These are phyloP conservation scores for Remorina albescens DNA, from an alignment of 2,797 vertebrate genomes.

Conservation along the genomic window DNA sequence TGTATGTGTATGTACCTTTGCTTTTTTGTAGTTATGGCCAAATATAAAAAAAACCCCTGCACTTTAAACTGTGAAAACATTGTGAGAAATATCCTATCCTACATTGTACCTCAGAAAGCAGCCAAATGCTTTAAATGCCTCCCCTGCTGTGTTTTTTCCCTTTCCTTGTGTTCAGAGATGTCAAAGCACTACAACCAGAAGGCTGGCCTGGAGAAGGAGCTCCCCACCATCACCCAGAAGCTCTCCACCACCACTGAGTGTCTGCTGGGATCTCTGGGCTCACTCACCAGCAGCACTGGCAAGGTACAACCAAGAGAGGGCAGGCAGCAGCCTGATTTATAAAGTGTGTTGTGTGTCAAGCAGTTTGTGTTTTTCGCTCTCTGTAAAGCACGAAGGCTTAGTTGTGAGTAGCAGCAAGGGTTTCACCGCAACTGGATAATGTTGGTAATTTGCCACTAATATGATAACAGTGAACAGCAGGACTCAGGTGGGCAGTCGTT, in stretches of 20 bases:
- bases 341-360: neutral
- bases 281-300: constrained; percentile 90
- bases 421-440: constrained; percentile 48
- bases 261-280: constrained; percentile 92
- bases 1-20: neutral
- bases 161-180: constrained; percentile 85
- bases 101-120: neutral
- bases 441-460: constrained; percentile 51
- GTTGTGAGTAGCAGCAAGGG: constrained; percentile 29
- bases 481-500: constrained; percentile 72
- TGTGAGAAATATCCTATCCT: neutral
- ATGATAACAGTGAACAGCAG: constrained; percentile 36
- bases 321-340: constrained; percentile 47
- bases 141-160: constrained; percentile 12
- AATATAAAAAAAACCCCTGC: neutral
- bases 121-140: constrained; percentile 3
- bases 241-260: constrained; percentile 96
- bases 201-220: constrained; percentile 91
- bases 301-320: constrained; percentile 89
- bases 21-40: constrained; percentile 12
- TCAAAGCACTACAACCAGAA: constrained; percentile 97
- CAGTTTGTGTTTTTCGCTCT: constrained; percentile 3
- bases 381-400: constrained; percentile 29
- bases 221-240: constrained; percentile 95
- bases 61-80: neutral